phyloP scores from a whole-genome alignment of 92 coral and sea anemone species.

The Epizoanthus illoricatus region DNA sequence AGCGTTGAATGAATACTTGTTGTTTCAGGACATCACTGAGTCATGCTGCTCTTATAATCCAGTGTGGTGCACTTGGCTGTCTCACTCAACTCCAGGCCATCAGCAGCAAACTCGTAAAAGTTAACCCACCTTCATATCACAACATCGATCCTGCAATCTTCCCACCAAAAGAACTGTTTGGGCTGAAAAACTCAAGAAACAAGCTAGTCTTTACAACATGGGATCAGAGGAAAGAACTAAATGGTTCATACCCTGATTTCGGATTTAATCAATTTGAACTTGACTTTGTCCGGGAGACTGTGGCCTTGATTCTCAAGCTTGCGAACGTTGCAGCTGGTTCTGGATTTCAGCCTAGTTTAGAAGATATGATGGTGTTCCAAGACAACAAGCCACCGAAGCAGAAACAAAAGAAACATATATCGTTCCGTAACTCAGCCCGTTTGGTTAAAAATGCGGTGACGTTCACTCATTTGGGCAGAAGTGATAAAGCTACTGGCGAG shows the following conservation, averaged over 20 bases:
- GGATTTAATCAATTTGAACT: slow-evolving; percentile 63
- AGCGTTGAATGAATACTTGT: not conserved
- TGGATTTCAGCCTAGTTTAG: slow-evolving; percentile 62
- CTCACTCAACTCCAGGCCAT: slow-evolving; percentile 60
- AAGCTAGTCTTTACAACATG: slow-evolving; percentile 47
- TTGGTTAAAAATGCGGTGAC: slow-evolving; percentile 50
- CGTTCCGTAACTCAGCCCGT: slow-evolving; percentile 67
- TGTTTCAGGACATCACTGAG: slow-evolving; percentile 44
- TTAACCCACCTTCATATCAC: slow-evolving; percentile 70
- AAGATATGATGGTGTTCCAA: slow-evolving; percentile 59
- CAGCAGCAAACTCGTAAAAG: slow-evolving; percentile 61
- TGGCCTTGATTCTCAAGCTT: slow-evolving; percentile 48
- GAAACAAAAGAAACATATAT: slow-evolving; percentile 43
- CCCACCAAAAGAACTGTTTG: slow-evolving; percentile 67
- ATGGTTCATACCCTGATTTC: slow-evolving; percentile 49
- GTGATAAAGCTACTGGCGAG: slow-evolving; percentile 4
- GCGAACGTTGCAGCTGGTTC: slow-evolving; percentile 56
- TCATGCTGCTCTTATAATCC: slow-evolving; percentile 60
- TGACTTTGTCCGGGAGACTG: slow-evolving; percentile 57
- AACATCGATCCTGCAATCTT: slow-evolving; percentile 74
- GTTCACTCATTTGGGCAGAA: slow-evolving; percentile 18
- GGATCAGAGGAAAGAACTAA: slow-evolving; percentile 21
- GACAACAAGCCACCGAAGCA: slow-evolving; percentile 26
- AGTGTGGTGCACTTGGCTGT: slow-evolving; percentile 66
- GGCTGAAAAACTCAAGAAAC: slow-evolving; percentile 55